Base-by-base conservation (phyloP, 1,140 invertebrate species). In the Polyergus mexicanus region DNA sequence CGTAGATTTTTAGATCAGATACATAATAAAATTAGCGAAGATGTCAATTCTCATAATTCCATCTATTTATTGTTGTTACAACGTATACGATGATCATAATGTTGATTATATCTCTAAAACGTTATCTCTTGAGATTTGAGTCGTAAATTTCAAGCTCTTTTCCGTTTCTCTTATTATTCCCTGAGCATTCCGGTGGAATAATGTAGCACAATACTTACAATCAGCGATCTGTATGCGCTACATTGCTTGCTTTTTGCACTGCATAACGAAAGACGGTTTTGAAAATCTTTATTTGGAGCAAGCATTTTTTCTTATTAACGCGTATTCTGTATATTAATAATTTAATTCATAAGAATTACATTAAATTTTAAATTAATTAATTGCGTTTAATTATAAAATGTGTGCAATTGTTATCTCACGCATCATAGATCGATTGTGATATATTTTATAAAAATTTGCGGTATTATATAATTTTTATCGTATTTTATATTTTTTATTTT, bases 101-200 rank as follows among this genome's bases (percentile, higher is more conserved):
- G 54, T 72, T 54, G 77, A 81, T 81, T 71, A 54, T 81, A 72
- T 81, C 22, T 32, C 25, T 44, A 58, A 58, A 72, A 19, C 25
- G 41, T 72, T 44, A 44, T 63, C 47, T 63, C 47, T 51, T 38
- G 41, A 19, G 38, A 83, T 83, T 83, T 60, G 54, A 83, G 78
- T 60, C 54, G 54, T 83, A 83, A 72, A 83, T 83, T 83, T 38
- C 78, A 35, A 60, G 54, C 38, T 72, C 44, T 60, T 28, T 81
- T 69, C 65, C n/a, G 54, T 72, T 60, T 72, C 78, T 72, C 54
- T 83, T 83, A 28, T 83, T 83, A 83, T 83, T 83, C 78, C 35
- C 25, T 32, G 78, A 35, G 78, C 78, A 83, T 83, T 83, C 78
- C 25, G 7, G 19, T 10, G 22, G 77, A 80, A 69, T 80, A 80